Conservation (phyloP, 2,888 invertebrate genomes). For the Brachyptera risi region DNA sequence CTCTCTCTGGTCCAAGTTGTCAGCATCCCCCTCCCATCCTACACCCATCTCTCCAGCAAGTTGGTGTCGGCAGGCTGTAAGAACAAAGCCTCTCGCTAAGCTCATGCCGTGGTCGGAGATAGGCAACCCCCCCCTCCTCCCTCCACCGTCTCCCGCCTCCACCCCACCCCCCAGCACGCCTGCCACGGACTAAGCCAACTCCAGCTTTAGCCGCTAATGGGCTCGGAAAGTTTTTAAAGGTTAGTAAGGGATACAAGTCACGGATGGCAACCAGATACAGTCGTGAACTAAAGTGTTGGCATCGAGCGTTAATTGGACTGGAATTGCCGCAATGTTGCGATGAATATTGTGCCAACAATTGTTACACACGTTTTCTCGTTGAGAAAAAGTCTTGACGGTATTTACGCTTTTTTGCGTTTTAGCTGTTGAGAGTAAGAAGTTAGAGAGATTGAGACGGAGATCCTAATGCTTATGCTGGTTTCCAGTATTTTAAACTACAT, state of each 20-base stretch:
- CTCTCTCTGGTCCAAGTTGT: not conserved
- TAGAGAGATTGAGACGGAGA: no score
- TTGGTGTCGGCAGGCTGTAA: not conserved
- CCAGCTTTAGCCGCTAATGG: constrained; percentile 23
- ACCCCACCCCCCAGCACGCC: constrained; percentile 12
- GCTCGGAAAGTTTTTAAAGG: constrained; percentile 27
- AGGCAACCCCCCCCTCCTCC: constrained; percentile 4
- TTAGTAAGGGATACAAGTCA: constrained; percentile 19
- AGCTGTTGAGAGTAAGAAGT: no score
- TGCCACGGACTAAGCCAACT: no score
- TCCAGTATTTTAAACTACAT: no score
- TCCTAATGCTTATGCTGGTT: no score
- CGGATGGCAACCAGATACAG: constrained; percentile 14
- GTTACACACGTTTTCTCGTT: not conserved
- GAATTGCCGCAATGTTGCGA: not conserved
- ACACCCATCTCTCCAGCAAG: not conserved
- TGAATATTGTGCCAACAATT: not conserved
- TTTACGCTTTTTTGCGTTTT: no score
- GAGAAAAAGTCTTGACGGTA: no score
- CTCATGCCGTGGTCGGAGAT: constrained; percentile 17
- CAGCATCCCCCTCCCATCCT: not conserved
- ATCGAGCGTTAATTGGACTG: constrained; percentile 14
- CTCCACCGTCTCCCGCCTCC: no score
- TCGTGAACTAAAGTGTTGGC: constrained; percentile 12
- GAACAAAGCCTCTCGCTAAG: constrained; percentile 2